Evolutionary conservation across 2,888 invertebrate genomes (phyloP).

Genomic region (Gymnosoma rotundatum): DNA sequence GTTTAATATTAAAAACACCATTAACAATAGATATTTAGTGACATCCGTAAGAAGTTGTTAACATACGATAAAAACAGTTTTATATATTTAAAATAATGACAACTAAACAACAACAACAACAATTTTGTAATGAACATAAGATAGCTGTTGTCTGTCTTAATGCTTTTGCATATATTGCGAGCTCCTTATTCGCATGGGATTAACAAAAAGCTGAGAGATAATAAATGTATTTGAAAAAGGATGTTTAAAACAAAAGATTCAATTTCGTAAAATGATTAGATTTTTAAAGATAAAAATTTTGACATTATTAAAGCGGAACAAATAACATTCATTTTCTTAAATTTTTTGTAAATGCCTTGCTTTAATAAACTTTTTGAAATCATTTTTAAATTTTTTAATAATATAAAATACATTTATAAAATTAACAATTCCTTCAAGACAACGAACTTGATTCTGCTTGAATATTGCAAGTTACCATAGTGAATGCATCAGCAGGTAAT

Average conservation of each 20-base stretch:
- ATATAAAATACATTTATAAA: too few relatives aligned
- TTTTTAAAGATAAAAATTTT: too few relatives aligned
- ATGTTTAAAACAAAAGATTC: background rate
- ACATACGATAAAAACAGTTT: constrained; percentile 44
- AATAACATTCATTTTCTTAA: too few relatives aligned
- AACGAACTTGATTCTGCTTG: too few relatives aligned
- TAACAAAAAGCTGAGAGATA: background rate
- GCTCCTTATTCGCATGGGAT: constrained; percentile 25
- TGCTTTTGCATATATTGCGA: background rate
- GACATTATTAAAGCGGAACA: too few relatives aligned
- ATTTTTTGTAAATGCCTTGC: too few relatives aligned
- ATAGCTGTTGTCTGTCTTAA: background rate
- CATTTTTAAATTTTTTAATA: too few relatives aligned
- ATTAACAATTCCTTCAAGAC: too few relatives aligned
- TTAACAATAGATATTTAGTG: constrained; percentile 43
- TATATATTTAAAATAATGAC: constrained; percentile 38
- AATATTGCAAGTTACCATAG: too few relatives aligned
- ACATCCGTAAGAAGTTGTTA: constrained; percentile 57
- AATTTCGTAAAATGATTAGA: too few relatives aligned
- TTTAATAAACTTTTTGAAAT: too few relatives aligned
- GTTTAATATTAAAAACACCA: constrained; percentile 24
- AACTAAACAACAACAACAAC: constrained; percentile 24
- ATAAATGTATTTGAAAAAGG: background rate
- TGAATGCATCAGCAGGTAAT: too few relatives aligned
- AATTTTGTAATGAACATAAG: constrained; percentile 31